Evolutionary conservation across 2,113 vertebrate genomes (phyloP).

Genomic region (Agelaius tricolor): DNA sequence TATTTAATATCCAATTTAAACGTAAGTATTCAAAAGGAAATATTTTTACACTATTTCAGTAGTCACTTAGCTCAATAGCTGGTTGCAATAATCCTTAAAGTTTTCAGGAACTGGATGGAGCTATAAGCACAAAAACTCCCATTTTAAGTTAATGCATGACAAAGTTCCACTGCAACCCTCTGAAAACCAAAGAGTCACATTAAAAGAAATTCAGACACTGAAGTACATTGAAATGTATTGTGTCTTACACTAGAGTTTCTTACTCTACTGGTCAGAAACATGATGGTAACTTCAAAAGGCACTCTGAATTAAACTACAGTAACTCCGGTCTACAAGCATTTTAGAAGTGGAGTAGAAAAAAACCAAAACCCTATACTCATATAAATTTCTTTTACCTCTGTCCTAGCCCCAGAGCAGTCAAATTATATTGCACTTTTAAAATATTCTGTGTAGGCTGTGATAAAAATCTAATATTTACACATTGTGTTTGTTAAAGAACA

Average conservation of each 20-base stretch:
- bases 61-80: conserved; percentile 43
- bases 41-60: conserved; percentile 43
- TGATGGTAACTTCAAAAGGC: conserved; percentile 56
- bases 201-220: conserved; percentile 22
- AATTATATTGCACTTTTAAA: conserved; percentile 63
- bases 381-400: conserved; percentile 40
- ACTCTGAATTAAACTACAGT: conserved; percentile 41
- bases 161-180: conserved; percentile 15
- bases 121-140: background rate
- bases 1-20: conserved; percentile 65
- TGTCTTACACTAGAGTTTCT: conserved; percentile 17
- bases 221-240: conserved; percentile 35
- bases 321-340: conserved; percentile 29
- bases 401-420: conserved; percentile 16
- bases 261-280: background rate
- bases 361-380: background rate
- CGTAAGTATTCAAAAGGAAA: conserved; percentile 39
- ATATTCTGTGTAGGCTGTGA: conserved; percentile 21
- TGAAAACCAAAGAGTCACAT: background rate
- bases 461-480: conserved; percentile 63
- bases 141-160: conserved; percentile 11
- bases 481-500: conserved; percentile 11
- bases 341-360: conserved; percentile 41
- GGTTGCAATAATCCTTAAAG: background rate
- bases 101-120: background rate